These are phyloP conservation scores for Idaea aversata DNA, from an alignment of 2,888 invertebrate genomes.

Conservation along the genomic window DNA sequence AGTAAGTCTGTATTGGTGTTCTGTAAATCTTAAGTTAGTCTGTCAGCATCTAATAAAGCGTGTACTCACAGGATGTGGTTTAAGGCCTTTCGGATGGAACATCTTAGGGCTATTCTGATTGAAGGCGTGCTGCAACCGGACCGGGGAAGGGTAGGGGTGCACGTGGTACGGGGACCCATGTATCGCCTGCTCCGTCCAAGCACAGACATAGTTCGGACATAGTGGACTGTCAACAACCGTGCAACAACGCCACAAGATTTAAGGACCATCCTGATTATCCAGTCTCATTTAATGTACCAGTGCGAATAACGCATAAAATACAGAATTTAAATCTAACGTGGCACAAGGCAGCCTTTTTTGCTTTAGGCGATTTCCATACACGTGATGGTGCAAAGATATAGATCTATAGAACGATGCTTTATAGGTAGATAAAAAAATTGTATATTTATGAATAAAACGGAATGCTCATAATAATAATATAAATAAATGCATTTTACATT, in stretches of 20 bases:
- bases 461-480: too few species aligned
- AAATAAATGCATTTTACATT: too few species aligned
- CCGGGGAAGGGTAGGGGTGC: conserved; percentile 83
- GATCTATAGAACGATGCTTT: too few species aligned
- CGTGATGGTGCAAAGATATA: too few species aligned
- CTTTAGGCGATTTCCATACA: too few species aligned
- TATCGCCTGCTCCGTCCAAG: conserved; percentile 67
- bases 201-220: conserved; percentile 74
- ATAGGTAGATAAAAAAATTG: too few species aligned
- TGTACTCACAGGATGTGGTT: conserved; percentile 78
- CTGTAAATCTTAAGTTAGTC: not conserved
- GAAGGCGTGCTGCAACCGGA: conserved; percentile 83
- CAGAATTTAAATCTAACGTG: too few species aligned
- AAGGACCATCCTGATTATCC: not conserved
- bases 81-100: conserved; percentile 82
- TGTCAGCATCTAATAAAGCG: not conserved
- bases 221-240: conserved; percentile 67
- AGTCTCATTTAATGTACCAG: conserved; percentile 1
- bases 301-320: conserved; percentile 10
- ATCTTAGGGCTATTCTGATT: conserved; percentile 77
- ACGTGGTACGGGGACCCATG: conserved; percentile 88
- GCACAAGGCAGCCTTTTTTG: too few species aligned
- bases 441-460: too few species aligned
- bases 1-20: not conserved
- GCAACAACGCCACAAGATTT: conserved; percentile 18